Evolutionary conservation across 2,888 invertebrate genomes (phyloP).

Genomic region (Charanyca ferruginea): DNA sequence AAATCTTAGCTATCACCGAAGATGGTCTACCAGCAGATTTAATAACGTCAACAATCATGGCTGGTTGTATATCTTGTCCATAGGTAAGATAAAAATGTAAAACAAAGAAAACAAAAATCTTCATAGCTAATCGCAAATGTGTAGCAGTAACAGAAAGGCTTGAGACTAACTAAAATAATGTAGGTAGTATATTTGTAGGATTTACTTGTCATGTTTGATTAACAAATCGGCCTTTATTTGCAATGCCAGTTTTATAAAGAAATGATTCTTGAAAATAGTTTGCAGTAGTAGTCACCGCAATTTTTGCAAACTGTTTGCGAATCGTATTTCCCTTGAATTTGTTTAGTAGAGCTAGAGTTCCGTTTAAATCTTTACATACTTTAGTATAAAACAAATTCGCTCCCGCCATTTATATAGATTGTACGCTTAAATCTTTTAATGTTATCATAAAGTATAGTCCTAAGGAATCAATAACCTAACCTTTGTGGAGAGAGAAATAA

Average conservation of each 20-base stretch:
- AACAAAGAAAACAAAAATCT: conserved; percentile 33
- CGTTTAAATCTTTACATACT: too few species aligned
- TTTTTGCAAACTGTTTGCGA: conserved; percentile 50
- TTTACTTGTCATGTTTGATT: conserved; percentile 51
- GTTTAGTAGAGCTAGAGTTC: conserved; percentile 18
- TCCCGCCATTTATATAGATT: too few species aligned
- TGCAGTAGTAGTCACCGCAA: conserved; percentile 21
- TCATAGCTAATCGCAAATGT: conserved; percentile 43
- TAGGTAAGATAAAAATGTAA: conserved; percentile 56
- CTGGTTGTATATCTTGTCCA: conserved; percentile 66
- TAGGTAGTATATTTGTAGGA: neutral
- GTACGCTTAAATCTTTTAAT: too few species aligned
- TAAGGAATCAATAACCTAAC: too few species aligned
- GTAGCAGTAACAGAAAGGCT: neutral
- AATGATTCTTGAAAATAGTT: conserved; percentile 40
- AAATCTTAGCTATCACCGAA: conserved; percentile 75
- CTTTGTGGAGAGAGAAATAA: too few species aligned
- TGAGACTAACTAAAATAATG: conserved; percentile 16
- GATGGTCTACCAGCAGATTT: conserved; percentile 74
- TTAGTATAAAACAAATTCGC: too few species aligned
- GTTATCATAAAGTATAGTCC: too few species aligned
- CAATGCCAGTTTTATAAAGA: conserved; percentile 43
- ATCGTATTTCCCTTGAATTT: conserved; percentile 25
- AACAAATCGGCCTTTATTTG: conserved; percentile 54
- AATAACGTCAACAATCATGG: conserved; percentile 76